These are phyloP conservation scores for Salticus scenicus DNA, from an alignment of 2,888 invertebrate species.

Conservation along the genomic window DNA sequence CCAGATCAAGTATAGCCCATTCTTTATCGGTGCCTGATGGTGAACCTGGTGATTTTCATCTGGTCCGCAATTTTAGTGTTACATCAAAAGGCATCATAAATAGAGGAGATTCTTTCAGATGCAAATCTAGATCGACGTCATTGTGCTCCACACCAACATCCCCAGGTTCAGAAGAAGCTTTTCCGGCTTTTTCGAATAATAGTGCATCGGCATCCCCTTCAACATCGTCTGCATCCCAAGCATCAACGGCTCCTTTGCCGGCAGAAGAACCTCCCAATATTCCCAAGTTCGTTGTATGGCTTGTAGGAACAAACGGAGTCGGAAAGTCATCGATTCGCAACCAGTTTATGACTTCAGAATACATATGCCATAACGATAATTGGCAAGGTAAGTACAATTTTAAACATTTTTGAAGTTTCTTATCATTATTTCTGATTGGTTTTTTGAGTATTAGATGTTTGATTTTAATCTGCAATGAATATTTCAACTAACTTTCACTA, in stretches of 20 bases:
- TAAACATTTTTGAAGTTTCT: no score
- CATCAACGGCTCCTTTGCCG: not conserved
- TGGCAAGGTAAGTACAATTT: conserved; percentile 78
- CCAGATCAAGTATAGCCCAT: conserved; percentile 37
- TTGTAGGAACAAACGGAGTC: conserved; percentile 81
- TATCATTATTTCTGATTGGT: no score
- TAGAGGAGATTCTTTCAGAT: conserved; percentile 87
- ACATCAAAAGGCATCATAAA: conserved; percentile 91
- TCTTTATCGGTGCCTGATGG: conserved; percentile 56
- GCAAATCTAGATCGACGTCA: conserved; percentile 51
- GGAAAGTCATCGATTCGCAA: conserved; percentile 83
- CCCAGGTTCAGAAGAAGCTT: conserved; percentile 19
- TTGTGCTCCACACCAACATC: conserved; percentile 52
- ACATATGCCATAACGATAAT: conserved; percentile 84
- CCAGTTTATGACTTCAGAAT: conserved; percentile 84
- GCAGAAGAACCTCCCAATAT: not conserved
- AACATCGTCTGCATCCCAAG: not conserved
- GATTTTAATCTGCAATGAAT: no score
- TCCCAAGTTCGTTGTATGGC: conserved; percentile 79
- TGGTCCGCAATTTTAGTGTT: conserved; percentile 82
- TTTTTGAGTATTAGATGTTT: no score
- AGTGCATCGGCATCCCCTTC: not conserved
- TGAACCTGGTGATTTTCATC: conserved; percentile 73
- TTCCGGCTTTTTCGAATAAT: conserved; percentile 33
- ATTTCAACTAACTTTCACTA: no score